Base-by-base conservation (phyloP, 2,888 invertebrate species). In the Alloplasta piceator region DNA sequence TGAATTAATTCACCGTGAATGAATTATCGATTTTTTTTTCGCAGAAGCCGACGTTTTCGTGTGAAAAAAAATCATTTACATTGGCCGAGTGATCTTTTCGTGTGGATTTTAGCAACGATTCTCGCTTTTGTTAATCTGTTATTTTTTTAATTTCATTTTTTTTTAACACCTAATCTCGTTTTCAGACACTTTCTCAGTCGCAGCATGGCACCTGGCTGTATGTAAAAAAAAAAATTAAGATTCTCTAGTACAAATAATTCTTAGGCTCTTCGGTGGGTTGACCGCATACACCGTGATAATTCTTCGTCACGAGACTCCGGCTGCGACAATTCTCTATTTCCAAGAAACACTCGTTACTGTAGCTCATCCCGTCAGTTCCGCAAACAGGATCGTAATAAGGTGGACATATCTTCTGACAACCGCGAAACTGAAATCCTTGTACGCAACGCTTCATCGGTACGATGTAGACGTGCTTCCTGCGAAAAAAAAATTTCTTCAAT, bases 341-440 rank as follows among this genome's bases (percentile, higher is more conserved):
- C 87, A 98, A 93, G 94, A 98, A 97, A 92, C 98, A 98, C 86
- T 96, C 96, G 93, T 98, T 98, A 89, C 98, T 97, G 94, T 98
- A 98, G 0, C 98, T 98, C 94, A 96, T 97, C 80, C 95, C 95
- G 90, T 98, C 98, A 1, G 96, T 96, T n/a, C 98, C 98, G 91
- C 98, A 98, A 5, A 98, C 97, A 0, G 98, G 98, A 89, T 98
- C 97, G 93, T 96, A 98, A 87, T 96, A 96, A 0, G 96, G 94
- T 6, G 97, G 96, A 88, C 98, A 98, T 85, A 98, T 97, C 87
- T 96, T 95, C 63, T 96, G 96, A 89, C 98, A 98, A 64, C 98
- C 98, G 60, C 96, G 95, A 93, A 97, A 97, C 88, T 96, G 95
- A 93, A 98, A 97, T 74, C 96, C 96, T 61, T 97, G 94, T 39